Evolutionary conservation across 2,113 vertebrate genomes (phyloP).

Genomic region (Microcebus tavaratra): DNA sequence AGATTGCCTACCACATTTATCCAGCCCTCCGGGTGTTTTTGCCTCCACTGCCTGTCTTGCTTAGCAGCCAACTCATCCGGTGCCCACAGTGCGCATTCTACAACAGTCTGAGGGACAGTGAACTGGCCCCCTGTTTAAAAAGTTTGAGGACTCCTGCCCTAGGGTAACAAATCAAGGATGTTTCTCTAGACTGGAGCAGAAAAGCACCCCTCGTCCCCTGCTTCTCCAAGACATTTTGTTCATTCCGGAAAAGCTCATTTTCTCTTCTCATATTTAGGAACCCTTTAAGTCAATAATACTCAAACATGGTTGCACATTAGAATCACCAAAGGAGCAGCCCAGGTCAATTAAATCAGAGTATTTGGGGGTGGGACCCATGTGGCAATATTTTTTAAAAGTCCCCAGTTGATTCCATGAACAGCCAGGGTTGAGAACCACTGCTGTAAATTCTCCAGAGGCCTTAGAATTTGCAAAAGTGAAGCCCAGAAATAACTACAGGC

Average conservation of each 20-base stretch:
- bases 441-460: background rate
- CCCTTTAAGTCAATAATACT: background rate
- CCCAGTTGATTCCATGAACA: background rate
- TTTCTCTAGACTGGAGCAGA: background rate
- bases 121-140: too few species aligned
- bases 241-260: background rate
- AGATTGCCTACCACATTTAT: too few species aligned
- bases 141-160: background rate
- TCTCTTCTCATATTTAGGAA: background rate
- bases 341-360: background rate
- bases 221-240: background rate
- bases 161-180: background rate
- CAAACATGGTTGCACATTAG: background rate
- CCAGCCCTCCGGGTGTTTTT: too few species aligned
- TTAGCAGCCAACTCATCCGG: too few species aligned
- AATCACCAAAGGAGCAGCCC: background rate
- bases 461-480: constrained; percentile 22
- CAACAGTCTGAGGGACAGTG: too few species aligned
- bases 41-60: too few species aligned
- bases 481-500: background rate
- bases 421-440: background rate
- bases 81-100: too few species aligned
- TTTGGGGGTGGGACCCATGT: background rate
- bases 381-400: background rate
- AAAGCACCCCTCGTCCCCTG: background rate